A percentile compares a stretch with the other conserved stretches of the same genome.
Conservation (phyloP, 2,797 vertebrate genomes). For the Rhinatrema bivittatum region DNA sequence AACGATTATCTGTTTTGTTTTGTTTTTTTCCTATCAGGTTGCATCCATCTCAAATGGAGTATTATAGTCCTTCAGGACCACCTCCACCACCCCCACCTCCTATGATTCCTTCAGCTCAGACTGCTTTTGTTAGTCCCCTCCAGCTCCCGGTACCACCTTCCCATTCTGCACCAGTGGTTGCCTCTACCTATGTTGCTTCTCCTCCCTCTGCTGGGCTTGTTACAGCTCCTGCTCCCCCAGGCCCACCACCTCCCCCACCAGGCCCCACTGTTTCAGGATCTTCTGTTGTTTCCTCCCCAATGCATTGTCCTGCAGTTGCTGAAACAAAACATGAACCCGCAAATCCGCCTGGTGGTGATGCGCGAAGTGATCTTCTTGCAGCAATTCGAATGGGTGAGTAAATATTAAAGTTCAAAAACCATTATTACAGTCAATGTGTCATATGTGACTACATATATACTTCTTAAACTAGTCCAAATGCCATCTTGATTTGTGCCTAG, state of each 20-base stretch:
- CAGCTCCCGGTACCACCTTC: conserved; percentile 64
- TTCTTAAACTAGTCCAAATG: too few species aligned
- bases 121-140: conserved; percentile 85
- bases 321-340: conserved; percentile 56
- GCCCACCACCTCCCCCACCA: conserved; percentile 75
- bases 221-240: conserved; percentile 74
- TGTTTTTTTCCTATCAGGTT: too few species aligned
- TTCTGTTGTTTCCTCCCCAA: conserved; percentile 70
- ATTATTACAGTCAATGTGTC: too few species aligned
- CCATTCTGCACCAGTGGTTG: conserved; percentile 55
- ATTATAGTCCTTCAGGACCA: conserved; percentile 60
- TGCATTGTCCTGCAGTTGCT: conserved; percentile 34
- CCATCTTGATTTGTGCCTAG: too few species aligned
- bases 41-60: conserved; percentile 63
- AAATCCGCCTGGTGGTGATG: conserved; percentile 63
- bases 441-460: too few species aligned
- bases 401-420: accelerated
- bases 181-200: conserved; percentile 55
- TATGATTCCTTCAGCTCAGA: conserved; percentile 87
- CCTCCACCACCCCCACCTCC: conserved; percentile 58
- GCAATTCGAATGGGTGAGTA: conserved; percentile 93
- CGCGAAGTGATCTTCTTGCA: conserved; percentile 89
- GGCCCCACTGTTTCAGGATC: conserved; percentile 58
- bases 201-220: conserved; percentile 60
- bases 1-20: too few species aligned